Evolutionary conservation across 2,888 invertebrate genomes (phyloP).

Genomic region (Nymphalis polychloros): DNA sequence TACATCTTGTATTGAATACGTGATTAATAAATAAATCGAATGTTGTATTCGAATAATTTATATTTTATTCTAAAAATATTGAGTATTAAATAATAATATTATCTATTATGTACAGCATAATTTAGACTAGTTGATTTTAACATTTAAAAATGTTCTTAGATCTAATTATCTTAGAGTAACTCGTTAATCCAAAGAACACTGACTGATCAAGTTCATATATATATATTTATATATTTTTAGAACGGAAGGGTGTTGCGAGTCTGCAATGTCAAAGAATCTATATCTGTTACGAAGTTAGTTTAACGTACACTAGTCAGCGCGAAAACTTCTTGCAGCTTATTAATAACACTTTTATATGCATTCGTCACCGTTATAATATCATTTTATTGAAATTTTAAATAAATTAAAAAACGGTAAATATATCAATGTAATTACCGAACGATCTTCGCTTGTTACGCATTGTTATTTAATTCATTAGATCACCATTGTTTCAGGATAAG

Average conservation of each 20-base stretch:
- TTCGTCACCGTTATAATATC: no score
- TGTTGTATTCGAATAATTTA: slow-evolving; percentile 24
- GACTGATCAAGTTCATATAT: not conserved
- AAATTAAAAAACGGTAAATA: no score
- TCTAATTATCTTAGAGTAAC: slow-evolving; percentile 19
- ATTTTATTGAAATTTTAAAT: no score
- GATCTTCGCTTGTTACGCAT: no score
- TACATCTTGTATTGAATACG: slow-evolving; percentile 34
- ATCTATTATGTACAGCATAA: slow-evolving; percentile 34
- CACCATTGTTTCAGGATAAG: not conserved
- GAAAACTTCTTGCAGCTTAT: not conserved
- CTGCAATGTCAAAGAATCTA: not conserved
- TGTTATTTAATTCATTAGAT: no score
- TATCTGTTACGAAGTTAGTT: not conserved
- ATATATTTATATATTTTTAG: not conserved
- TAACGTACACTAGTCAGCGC: not conserved
- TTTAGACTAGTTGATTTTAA: slow-evolving; percentile 33
- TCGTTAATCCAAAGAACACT: slow-evolving; percentile 2
- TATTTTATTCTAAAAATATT: slow-evolving; percentile 24
- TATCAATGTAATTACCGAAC: no score
- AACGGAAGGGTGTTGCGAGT: not conserved
- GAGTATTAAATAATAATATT: slow-evolving; percentile 31
- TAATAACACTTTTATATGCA: no score
- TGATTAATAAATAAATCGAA: slow-evolving; percentile 20
- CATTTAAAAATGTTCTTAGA: slow-evolving; percentile 29